A percentile compares a stretch with the other conserved stretches of the same genome.
phyloP scores from a whole-genome alignment of 2,113 vertebrate species.

The Micronycteris hirsuta region DNA sequence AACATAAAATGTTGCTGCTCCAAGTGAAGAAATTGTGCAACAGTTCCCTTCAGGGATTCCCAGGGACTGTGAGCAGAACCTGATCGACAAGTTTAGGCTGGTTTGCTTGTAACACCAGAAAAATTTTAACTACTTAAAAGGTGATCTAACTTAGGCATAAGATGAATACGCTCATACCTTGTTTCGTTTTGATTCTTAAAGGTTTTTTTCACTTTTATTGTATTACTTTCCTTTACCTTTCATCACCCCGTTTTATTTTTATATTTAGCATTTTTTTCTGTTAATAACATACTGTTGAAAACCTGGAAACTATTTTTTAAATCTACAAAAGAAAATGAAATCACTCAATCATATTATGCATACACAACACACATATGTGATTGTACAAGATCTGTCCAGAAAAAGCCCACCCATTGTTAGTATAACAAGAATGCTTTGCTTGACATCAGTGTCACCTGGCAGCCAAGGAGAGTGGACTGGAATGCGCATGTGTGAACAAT shows the following conservation, averaged over 20 bases:
- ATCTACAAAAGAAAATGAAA: constrained; percentile 36
- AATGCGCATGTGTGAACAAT: no score
- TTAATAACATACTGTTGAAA: not conserved
- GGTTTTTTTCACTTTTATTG: not conserved
- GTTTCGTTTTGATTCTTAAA: not conserved
- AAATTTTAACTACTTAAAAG: constrained; percentile 15
- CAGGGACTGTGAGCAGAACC: constrained; percentile 8
- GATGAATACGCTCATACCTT: not conserved
- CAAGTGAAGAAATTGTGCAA: not conserved
- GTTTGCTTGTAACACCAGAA: not conserved
- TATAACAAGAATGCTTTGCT: no score
- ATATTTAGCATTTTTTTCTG: not conserved
- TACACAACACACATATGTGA: not conserved
- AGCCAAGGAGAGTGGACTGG: no score
- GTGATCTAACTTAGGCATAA: not conserved
- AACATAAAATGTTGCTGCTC: not conserved
- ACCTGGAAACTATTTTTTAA: not conserved
- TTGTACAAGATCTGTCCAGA: no score
- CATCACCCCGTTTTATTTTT: not conserved
- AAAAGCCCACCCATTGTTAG: no score
- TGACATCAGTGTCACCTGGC: no score
- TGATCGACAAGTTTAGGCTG: constrained; percentile 31
- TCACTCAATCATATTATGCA: not conserved
- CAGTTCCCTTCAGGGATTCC: not conserved
- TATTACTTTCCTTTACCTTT: no score